Base-by-base conservation (phyloP, 2,797 vertebrate species). In the Clarias fuscus region DNA sequence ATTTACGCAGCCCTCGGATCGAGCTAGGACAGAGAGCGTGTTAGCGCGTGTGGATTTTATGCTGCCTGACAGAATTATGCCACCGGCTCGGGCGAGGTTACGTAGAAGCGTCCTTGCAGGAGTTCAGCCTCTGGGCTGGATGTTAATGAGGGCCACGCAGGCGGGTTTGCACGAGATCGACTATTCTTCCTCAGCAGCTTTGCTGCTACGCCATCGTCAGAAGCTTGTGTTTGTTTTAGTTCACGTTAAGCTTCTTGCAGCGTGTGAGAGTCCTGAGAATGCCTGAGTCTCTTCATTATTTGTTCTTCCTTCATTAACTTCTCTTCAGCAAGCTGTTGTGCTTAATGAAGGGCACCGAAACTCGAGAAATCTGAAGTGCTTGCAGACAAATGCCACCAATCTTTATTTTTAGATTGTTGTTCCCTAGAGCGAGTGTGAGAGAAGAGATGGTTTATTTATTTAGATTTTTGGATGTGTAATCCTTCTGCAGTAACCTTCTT, bases 201-300 rank as follows among this genome's bases (percentile, higher is more conserved):
- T 72, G 11, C 20, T 78, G 30, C 17, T 61, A 61, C 20, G 6
- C 18, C 24, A 30, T 61, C 18, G 4, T 33, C 56, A 37, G 15
- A 68, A 48, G 20, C 11, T 53, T 64, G 40, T 82, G 40, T 82
- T 48, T 48, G 40, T 22, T n/a, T 40, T n/a, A 14, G 11, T 53
- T 75, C 43, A 53, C 20, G 17, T n/a, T 53, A 2, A 43, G 70
- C 11, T 43, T 43, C 37, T 40, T 10, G 7, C 30, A 37, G 67
- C 40, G 71, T 24, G 72, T 15, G 22, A 1, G 17, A 8, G n/a
- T 59, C 18, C 56, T 65, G 37, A 65, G 79, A 86, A 88, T 48
- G 73, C 77, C 84, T 87, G 91, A 86, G 84, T 84, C 88, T 87
- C 90, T 92, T 92, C 88, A 93, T 93, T 92, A 93, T 94, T 93